A percentile compares a stretch with the other conserved stretches of the same genome.
phyloP scores from a whole-genome alignment of 2,797 vertebrate genomes.

The Nannoperca australis region DNA sequence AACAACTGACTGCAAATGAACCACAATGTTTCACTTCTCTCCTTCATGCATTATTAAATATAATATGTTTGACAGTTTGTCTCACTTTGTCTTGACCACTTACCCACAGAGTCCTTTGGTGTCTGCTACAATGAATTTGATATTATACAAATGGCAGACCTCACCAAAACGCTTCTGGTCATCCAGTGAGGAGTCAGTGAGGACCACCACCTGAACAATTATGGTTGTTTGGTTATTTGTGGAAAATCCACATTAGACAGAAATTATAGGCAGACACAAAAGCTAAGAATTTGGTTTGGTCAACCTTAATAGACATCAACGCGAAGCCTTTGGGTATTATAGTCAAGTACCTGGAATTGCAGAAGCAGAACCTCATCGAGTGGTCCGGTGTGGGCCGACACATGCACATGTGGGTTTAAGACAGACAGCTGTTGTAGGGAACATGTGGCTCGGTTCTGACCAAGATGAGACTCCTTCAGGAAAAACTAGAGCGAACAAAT shows the following conservation, averaged over 20 bases:
- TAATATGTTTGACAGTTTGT: neutral
- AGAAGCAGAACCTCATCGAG: constrained; percentile 82
- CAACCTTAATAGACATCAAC: neutral
- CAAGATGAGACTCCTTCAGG: constrained; percentile 84
- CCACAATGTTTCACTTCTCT: neutral
- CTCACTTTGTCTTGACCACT: constrained; percentile 29
- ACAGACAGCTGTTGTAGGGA: constrained; percentile 80
- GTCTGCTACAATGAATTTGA: constrained; percentile 89
- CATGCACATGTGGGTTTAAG: constrained; percentile 84
- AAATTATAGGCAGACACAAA: neutral
- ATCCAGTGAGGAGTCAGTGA: constrained; percentile 88
- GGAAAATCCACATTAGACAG: neutral
- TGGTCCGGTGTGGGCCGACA: constrained; percentile 70
- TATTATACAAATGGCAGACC: constrained; percentile 84
- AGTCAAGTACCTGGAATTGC: constrained; percentile 84
- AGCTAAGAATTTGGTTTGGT: neutral
- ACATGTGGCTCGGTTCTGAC: constrained; percentile 85
- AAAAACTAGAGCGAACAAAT: constrained; percentile 85
- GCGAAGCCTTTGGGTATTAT: neutral
- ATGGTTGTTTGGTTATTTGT: neutral
- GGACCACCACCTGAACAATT: constrained; percentile 89
- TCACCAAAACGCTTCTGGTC: constrained; percentile 87
- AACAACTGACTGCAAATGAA: constrained; percentile 89
- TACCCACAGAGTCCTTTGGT: constrained; percentile 92
- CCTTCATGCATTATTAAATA: too few species aligned